Evolutionary conservation across 2,113 vertebrate genomes (phyloP), one percentile per base, ranked within the genome.

Genomic region (Potamarius usumacintae): DNA sequence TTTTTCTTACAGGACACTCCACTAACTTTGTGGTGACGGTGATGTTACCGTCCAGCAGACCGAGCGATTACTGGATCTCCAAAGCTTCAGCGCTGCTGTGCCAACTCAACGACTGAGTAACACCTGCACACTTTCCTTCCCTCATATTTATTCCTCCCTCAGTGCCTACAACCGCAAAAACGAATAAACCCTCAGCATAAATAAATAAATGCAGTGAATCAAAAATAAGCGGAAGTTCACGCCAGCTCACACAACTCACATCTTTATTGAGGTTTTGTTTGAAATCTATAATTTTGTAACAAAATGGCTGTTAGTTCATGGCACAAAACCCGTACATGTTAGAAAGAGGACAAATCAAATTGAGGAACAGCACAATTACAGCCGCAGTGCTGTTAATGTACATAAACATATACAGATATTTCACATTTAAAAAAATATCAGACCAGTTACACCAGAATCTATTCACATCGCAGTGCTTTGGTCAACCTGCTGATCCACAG

Each of bases 21-120:
- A 96, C 94, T 85, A 94, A 97, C 90, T 97, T 97, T 89, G 95
- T 96, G 82, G 94, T 97, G 85, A 96, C 94, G 0, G 88, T 96
- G 72, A 92, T 96, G 89, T 86, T 97, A 84, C 94, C 94, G 71
- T 96, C 96, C 85, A 92, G 94, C 55, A 91, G 72, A 50, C 77
- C 92, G 86, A 96, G 87, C 6, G 94, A 96, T 82, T 97, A 96
- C 67, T 96, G 95, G 95, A 95, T 96, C 85, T 94, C 95, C 85
- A 96, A 97, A 94, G 94, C 92, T 2, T 95, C 95, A 0, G 94
- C 94, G 15, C 88, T 97, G 52, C 94, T 96, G 87, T 96, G 95
- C 90, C 94, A 96, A 83, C 86, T 97, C 77, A 93, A 94, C 85
- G 96, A 96, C 27, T 96, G 80, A 93, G 81, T 27, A 1, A 69